Evolutionary conservation across 2,797 vertebrate species (phyloP).

Genomic region (Mastacembelus armatus): DNA sequence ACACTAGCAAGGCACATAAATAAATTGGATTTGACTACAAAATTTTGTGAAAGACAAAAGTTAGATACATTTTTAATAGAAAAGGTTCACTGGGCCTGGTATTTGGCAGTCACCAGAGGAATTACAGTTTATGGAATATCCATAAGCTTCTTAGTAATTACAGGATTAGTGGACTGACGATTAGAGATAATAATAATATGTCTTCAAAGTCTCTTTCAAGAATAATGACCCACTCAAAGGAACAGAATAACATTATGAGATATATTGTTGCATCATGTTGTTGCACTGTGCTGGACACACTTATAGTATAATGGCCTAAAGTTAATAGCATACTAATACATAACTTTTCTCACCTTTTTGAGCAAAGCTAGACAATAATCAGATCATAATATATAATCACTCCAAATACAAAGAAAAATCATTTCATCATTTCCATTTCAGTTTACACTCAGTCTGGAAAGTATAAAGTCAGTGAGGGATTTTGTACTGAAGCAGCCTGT

Average conservation of each 20-base stretch:
- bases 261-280: slow-evolving; percentile 4
- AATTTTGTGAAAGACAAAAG: not conserved
- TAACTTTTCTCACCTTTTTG: not conserved
- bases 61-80: not conserved
- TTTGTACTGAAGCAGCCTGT: slow-evolving; percentile 23
- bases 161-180: slow-evolving; percentile 19
- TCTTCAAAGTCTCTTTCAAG: slow-evolving; percentile 27
- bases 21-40: not conserved
- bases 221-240: slow-evolving; percentile 28
- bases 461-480: slow-evolving; percentile 27
- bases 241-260: slow-evolving; percentile 24
- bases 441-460: slow-evolving; percentile 23
- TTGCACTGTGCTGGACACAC: not conserved
- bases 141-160: slow-evolving; percentile 41
- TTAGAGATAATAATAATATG: slow-evolving; percentile 20
- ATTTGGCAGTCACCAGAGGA: slow-evolving; percentile 12
- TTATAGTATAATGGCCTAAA: too few relatives aligned
- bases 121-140: slow-evolving; percentile 5
- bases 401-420: slow-evolving; percentile 17
- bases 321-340: too few relatives aligned
- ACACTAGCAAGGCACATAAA: not conserved
- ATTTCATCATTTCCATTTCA: slow-evolving; percentile 16
- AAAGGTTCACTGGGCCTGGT: not conserved
- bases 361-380: not conserved
- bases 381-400: slow-evolving; percentile 18